These are phyloP conservation scores for Campoletis sonorensis DNA, from an alignment of 1,140 invertebrate genomes.

Conservation along the genomic window DNA sequence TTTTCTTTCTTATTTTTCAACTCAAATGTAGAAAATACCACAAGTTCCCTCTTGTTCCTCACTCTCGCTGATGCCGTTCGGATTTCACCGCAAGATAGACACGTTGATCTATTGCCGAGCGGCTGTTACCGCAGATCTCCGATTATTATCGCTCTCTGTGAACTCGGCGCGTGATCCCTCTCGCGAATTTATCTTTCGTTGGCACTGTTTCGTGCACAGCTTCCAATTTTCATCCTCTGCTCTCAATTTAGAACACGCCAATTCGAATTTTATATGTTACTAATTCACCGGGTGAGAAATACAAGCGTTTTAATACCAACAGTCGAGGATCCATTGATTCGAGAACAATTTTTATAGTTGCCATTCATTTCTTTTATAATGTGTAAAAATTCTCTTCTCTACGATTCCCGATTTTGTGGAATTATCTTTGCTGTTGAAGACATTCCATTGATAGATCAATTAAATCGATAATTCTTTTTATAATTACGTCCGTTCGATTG, in stretches of 20 bases:
- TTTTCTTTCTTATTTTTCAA: not conserved
- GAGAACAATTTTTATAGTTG: no score
- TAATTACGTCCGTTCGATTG: no score
- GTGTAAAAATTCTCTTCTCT: not conserved
- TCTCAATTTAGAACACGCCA: no score
- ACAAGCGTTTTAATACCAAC: no score
- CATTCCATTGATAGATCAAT: no score
- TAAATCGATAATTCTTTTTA: no score
- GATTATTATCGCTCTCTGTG: slow-evolving; percentile 22
- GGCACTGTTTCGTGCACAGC: not conserved
- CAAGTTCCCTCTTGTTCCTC: slow-evolving; percentile 17
- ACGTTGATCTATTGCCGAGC: slow-evolving; percentile 39
- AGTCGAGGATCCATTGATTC: no score
- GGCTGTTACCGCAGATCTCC: slow-evolving; percentile 14
- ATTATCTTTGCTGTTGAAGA: no score
- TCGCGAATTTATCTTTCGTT: slow-evolving; percentile 9
- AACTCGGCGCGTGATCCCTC: not conserved
- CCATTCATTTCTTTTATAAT: not conserved
- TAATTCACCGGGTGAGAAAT: no score
- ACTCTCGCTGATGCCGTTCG: not conserved
- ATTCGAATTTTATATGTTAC: no score
- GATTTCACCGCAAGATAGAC: slow-evolving; percentile 18
- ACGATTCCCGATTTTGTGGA: no score
- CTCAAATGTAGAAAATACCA: not conserved
- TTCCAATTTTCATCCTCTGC: not conserved